Evolutionary conservation across 2,888 invertebrate genomes (phyloP).

Genomic region (Xestobium rufovillosum): DNA sequence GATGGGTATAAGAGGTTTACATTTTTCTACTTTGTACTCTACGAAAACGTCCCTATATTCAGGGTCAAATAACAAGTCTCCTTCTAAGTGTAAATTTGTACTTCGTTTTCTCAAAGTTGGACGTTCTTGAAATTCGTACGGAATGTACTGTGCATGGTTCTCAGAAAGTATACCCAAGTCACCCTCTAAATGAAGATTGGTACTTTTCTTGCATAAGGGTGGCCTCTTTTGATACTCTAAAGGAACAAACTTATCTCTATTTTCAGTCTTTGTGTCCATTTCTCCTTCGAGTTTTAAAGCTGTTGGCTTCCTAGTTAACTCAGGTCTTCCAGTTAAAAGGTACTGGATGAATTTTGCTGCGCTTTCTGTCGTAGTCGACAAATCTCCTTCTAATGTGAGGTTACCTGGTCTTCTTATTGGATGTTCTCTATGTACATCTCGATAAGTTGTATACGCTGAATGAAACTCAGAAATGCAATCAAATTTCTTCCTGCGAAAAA

Average conservation of each 20-base stretch:
- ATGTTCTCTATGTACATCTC: conserved; percentile 33
- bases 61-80: conserved; percentile 42
- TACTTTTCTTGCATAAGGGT: conserved; percentile 39
- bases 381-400: conserved; percentile 47
- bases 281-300: conserved; percentile 35
- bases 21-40: conserved; percentile 31
- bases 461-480: conserved; percentile 22
- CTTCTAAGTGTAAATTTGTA: conserved; percentile 46
- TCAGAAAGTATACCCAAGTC: conserved; percentile 40
- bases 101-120: conserved; percentile 39
- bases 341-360: conserved; percentile 45
- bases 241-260: conserved; percentile 44
- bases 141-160: conserved; percentile 40
- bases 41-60: conserved; percentile 42
- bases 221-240: conserved; percentile 43
- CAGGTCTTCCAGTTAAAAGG: conserved; percentile 41
- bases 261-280: conserved; percentile 46
- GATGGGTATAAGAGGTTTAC: conserved; percentile 29
- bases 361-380: conserved; percentile 43
- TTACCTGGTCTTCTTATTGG: conserved; percentile 42
- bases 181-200: conserved; percentile 47
- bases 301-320: conserved; percentile 41
- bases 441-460: conserved; percentile 28
- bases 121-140: conserved; percentile 41
- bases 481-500: background rate